Evolutionary conservation across 2,888 invertebrate genomes (phyloP).

Genomic region (Thecocarcelia acutangulata): DNA sequence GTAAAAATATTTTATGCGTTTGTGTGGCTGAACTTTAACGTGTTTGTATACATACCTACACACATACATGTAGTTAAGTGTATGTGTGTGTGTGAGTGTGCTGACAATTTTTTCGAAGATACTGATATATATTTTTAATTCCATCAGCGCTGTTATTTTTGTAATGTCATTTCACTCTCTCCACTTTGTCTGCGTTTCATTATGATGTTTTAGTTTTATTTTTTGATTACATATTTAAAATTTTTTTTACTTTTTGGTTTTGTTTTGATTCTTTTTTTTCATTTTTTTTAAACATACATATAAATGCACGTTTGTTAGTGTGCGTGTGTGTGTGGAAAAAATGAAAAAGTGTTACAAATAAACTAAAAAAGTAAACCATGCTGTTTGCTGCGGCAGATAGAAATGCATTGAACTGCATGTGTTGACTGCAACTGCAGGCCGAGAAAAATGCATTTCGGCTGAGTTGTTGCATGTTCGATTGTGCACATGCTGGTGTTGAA

Average conservation of each 20-base stretch:
- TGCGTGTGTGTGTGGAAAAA: slow-evolving; percentile 15
- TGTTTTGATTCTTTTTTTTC: slow-evolving; percentile 60
- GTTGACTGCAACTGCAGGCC: slow-evolving; percentile 2
- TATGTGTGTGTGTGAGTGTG: neutral
- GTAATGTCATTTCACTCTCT: slow-evolving; percentile 80
- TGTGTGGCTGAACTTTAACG: neutral
- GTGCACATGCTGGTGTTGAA: slow-evolving; percentile 27
- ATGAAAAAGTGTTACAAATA: slow-evolving; percentile 59
- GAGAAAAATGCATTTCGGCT: slow-evolving; percentile 56
- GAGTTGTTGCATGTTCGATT: slow-evolving; percentile 33
- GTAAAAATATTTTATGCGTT: slow-evolving; percentile 58
- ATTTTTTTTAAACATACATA: slow-evolving; percentile 1
- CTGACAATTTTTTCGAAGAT: slow-evolving; percentile 64
- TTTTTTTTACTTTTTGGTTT: slow-evolving; percentile 61
- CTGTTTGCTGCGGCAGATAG: slow-evolving; percentile 28
- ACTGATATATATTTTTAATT: slow-evolving; percentile 41
- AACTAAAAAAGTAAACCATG: slow-evolving; percentile 63
- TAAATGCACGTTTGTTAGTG: neutral
- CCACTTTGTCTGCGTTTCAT: slow-evolving; percentile 69
- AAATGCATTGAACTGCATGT: slow-evolving; percentile 46
- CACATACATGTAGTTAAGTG: too few relatives aligned
- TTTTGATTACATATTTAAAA: slow-evolving; percentile 67
- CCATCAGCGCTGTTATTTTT: slow-evolving; percentile 47
- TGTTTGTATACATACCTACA: too few relatives aligned
- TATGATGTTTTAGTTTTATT: slow-evolving; percentile 68